Percentiles rank a stretch among this genome's conserved stretches.
phyloP scores from a whole-genome alignment of 2,888 invertebrate species.

The Philaethria dido region DNA sequence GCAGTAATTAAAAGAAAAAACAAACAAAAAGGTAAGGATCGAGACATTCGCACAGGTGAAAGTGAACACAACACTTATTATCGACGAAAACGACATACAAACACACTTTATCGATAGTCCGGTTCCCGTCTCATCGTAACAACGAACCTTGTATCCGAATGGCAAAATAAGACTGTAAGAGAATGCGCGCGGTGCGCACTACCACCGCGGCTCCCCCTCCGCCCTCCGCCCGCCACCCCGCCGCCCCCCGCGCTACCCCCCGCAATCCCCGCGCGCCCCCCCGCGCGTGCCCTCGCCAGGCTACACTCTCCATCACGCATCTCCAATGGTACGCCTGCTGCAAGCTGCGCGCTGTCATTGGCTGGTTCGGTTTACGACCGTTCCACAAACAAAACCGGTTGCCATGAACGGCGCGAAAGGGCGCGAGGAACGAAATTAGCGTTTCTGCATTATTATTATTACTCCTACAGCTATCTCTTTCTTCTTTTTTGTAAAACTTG shows the following conservation, averaged over 20 bases:
- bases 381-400: conserved; percentile 82
- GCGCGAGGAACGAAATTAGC: conserved; percentile 77
- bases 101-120: conserved; percentile 83
- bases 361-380: conserved; percentile 68
- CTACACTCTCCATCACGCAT: conserved; percentile 64
- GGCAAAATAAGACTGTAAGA: conserved; percentile 75
- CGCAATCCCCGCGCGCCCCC: conserved; percentile 56
- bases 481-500: conserved; percentile 34
- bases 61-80: conserved; percentile 83
- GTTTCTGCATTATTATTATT: conserved; percentile 65
- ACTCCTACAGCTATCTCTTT: conserved; percentile 60
- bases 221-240: conserved; percentile 64
- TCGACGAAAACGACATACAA: conserved; percentile 84
- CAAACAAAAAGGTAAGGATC: conserved; percentile 79
- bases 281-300: conserved; percentile 54
- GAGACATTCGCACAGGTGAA: conserved; percentile 83
- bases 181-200: conserved; percentile 62
- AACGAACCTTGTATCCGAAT: conserved; percentile 80
- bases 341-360: conserved; percentile 60
- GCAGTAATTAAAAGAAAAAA: conserved; percentile 78
- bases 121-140: conserved; percentile 78
- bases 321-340: conserved; percentile 77
- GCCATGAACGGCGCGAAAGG: conserved; percentile 76
- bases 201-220: conserved; percentile 62
- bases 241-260: conserved; percentile 51